A percentile compares a stretch with the other conserved stretches of the same genome.
Evolutionary conservation across 2,888 invertebrate genomes (phyloP).

Genomic region (Oscheius sp.): DNA sequence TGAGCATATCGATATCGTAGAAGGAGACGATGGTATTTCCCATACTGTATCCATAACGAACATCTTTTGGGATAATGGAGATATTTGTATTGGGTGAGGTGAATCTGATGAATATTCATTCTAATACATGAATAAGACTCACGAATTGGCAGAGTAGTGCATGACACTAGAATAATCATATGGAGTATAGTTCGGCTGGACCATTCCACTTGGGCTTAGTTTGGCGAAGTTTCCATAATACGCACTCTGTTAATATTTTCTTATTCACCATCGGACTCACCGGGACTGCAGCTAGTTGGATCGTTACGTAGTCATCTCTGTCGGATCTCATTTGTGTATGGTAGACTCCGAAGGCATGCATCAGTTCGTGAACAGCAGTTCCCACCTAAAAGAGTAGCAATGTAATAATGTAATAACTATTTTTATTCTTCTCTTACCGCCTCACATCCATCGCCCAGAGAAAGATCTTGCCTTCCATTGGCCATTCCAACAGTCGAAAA

Average conservation of each 20-base stretch:
- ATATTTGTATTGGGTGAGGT: constrained; percentile 24
- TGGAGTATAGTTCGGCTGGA: constrained; percentile 31
- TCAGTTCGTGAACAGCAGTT: constrained; percentile 2
- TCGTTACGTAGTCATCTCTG: constrained; percentile 5
- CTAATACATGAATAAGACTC: neutral
- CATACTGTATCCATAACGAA: neutral
- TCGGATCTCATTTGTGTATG: constrained; percentile 22
- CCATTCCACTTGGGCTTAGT: constrained; percentile 17
- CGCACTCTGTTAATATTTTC: no score
- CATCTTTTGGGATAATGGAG: constrained; percentile 6
- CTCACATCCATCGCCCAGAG: constrained; percentile 43
- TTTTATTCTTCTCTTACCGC: constrained; percentile 12
- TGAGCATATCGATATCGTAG: constrained; percentile 62
- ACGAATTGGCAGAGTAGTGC: constrained; percentile 42
- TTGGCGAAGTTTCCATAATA: constrained; percentile 29
- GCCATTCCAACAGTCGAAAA: constrained; percentile 41
- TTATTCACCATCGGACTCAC: neutral
- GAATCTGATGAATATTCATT: constrained; percentile 34
- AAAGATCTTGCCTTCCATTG: constrained; percentile 38
- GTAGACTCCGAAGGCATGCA: constrained; percentile 13
- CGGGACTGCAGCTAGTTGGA: neutral
- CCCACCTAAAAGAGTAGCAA: neutral
- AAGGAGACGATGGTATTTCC: constrained; percentile 38
- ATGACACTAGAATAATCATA: constrained; percentile 49
- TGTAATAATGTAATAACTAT: neutral